Percentiles rank a stretch among this genome's conserved stretches.
Evolutionary conservation across 2,888 invertebrate genomes (phyloP).

Genomic region (Heliconius ismenius): DNA sequence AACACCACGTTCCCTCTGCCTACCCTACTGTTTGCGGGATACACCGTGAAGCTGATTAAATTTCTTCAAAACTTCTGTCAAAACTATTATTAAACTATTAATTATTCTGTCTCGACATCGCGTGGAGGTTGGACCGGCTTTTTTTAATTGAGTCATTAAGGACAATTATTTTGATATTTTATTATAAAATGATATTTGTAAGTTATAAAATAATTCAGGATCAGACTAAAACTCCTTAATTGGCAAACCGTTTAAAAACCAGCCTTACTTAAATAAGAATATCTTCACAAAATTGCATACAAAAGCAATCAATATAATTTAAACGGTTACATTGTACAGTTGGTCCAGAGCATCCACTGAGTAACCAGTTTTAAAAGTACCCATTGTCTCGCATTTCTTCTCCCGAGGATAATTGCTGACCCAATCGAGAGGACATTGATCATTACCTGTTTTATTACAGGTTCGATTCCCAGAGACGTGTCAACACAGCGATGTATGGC

Average conservation of each 20-base stretch:
- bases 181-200: too few relatives aligned
- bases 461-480: conserved; percentile 20
- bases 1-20: too few relatives aligned
- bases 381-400: conserved; percentile 30
- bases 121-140: too few relatives aligned
- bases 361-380: conserved; percentile 17
- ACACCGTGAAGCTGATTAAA: too few relatives aligned
- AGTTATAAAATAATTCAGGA: not conserved
- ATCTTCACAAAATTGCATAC: conserved; percentile 2
- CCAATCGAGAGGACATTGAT: conserved; percentile 13
- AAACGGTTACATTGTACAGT: conserved; percentile 22
- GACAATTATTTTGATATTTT: too few relatives aligned
- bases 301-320: conserved; percentile 9
- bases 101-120: too few relatives aligned
- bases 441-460: conserved; percentile 32
- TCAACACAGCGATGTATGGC: conserved; percentile 30
- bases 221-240: not conserved
- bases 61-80: too few relatives aligned
- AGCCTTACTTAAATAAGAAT: not conserved
- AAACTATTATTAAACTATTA: too few relatives aligned
- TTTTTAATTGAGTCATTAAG: too few relatives aligned
- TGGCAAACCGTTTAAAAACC: not conserved
- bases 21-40: too few relatives aligned
- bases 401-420: conserved; percentile 17
- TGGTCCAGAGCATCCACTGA: conserved; percentile 6